Base-by-base conservation (phyloP, 2,113 vertebrate species). In the Nycticebus coucang region DNA sequence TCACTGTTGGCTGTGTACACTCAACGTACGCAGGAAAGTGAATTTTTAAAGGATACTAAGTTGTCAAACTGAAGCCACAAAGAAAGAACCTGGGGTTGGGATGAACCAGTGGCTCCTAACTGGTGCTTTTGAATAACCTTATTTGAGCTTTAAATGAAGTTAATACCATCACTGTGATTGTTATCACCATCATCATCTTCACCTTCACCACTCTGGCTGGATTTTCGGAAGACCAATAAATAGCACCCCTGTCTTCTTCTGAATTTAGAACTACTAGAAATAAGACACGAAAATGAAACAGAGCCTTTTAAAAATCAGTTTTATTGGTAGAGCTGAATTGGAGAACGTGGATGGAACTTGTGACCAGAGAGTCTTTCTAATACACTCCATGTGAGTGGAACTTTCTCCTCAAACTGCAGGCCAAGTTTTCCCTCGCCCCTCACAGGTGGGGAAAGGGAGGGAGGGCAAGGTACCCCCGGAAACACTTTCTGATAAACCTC, bases 11-110 rank as follows among this genome's bases (percentile, higher is more conserved):
- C 71, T 80, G 19, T 53, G 37, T 68, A 8, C 41, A 18, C 37
- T 84, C 59, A 50, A 75, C 68, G 60, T 86, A 59, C 45, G 74
- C 74, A 57, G 55, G 66, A 41, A 79, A 83, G 82, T 91, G 15
- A 89, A 83, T 92, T 89, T 92, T 77, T 86, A 81, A 96, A 95
- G 33, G 57, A 28, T 50, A 22, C 57, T 66, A 45, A 93, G 83
- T 55, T 30, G 13, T 35, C 81, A 85, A 66, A 90, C 2, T 59
- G 41, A 96, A 97, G 81, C 24, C n/a, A 41, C n/a, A 75, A 64
- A 81, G n/a, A 69, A 75, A 79, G 68, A 22, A 22, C 53, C 19
- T 71, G 53, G 17, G 66, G 15, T 83, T n/a, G n/a, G 30, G 64
- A 17, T 17, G 13, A 92, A 64, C 37, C 55, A 64, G 33, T 30